Percentiles rank a stretch among this genome's conserved stretches.
Conservation (phyloP, 2,113 vertebrate genomes). For the Orthochromis malagaraziensis region DNA sequence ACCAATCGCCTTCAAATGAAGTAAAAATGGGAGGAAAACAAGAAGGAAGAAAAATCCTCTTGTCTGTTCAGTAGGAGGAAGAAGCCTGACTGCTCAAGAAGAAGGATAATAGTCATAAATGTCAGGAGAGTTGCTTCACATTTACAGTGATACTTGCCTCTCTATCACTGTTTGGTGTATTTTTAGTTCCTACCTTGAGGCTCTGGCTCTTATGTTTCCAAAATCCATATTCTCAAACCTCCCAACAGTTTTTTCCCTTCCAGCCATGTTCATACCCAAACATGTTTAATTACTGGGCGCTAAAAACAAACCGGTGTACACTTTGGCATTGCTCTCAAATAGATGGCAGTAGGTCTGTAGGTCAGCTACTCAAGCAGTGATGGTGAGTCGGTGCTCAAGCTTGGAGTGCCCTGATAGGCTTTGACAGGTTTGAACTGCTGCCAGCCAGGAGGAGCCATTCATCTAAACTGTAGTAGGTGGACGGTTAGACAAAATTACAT, state of each 20-base stretch:
- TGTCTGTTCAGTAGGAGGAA: conserved; percentile 14
- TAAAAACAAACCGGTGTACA: neutral
- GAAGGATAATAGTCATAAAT: neutral
- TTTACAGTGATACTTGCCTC: neutral
- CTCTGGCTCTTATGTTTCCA: neutral
- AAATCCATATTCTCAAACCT: conserved; percentile 6
- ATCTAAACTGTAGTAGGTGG: conserved; percentile 21
- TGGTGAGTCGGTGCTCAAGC: conserved; percentile 14
- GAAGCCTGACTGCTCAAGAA: neutral
- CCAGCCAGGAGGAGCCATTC: conserved; percentile 31
- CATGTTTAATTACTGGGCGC: neutral
- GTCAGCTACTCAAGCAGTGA: conserved; percentile 40
- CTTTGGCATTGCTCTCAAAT: neutral
- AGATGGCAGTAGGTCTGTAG: conserved; percentile 55
- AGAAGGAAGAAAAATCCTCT: neutral
- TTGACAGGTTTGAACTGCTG: conserved; percentile 53
- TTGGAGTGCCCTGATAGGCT: conserved; percentile 28
- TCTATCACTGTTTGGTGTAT: neutral
- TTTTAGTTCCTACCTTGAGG: neutral
- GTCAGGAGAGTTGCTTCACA: neutral
- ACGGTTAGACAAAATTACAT: neutral
- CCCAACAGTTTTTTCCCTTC: neutral
- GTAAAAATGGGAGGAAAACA: neutral
- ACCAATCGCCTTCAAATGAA: conserved; percentile 29
- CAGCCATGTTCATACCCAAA: neutral